A percentile compares a stretch with the other conserved stretches of the same genome.
phyloP scores from a whole-genome alignment of 2,113 vertebrate genomes.

The Urocynchramus pylzowi region DNA sequence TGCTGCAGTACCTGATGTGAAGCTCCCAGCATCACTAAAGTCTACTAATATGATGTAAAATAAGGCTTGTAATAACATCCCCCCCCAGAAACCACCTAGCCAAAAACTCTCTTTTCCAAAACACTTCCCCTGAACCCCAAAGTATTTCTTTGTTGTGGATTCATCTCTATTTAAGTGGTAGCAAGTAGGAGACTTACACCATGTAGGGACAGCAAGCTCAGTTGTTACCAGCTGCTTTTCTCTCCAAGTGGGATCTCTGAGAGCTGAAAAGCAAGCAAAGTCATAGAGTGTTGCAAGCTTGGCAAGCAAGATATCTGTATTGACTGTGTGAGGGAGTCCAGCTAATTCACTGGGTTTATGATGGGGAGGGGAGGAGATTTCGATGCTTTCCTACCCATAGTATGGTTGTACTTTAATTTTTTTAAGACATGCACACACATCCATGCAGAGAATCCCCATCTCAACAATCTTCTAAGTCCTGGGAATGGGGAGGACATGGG shows the following conservation, averaged over 20 bases:
- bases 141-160: not conserved
- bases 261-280: not conserved
- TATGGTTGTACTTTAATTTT: not conserved
- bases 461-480: not conserved
- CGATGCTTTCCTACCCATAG: not conserved
- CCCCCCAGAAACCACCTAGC: not conserved
- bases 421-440: fast-evolving
- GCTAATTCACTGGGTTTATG: not conserved
- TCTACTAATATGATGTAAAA: not conserved
- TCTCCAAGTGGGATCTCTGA: not conserved
- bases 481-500: fast-evolving
- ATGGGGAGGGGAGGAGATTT: not conserved
- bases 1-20: not conserved
- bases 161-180: not conserved
- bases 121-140: not conserved
- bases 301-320: not conserved
- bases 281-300: not conserved
- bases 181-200: not conserved
- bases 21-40: not conserved
- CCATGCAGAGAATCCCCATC: not conserved
- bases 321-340: not conserved
- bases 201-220: not conserved
- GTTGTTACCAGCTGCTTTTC: not conserved
- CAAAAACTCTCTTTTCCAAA: not conserved
- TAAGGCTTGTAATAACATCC: not conserved